Evolutionary conservation across 2,113 vertebrate species (phyloP).

Genomic region (Megaceryle maxima): DNA sequence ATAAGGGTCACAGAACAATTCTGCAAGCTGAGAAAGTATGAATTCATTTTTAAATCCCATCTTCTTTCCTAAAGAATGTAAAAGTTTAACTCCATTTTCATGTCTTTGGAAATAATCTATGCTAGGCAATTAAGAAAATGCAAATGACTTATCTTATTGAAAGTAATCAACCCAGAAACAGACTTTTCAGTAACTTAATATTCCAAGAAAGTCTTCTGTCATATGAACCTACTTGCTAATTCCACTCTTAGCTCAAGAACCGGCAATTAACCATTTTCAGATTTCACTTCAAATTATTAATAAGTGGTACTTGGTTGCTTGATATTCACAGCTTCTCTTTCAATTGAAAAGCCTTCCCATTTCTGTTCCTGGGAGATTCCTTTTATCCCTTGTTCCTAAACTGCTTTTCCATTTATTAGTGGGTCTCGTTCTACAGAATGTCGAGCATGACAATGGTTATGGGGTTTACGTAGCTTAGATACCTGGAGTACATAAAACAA

Average conservation of each 20-base stretch:
- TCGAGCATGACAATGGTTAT: fast-evolving
- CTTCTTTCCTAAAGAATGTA: not conserved
- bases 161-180: conserved; percentile 45
- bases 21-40: not conserved
- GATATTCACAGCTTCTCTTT: not conserved
- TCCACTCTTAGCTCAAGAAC: conserved; percentile 29
- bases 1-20: conserved; percentile 41
- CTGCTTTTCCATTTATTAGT: not conserved
- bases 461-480: not conserved
- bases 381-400: not conserved
- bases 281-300: conserved; percentile 58
- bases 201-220: conserved; percentile 45
- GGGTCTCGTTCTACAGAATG: not conserved
- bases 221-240: conserved; percentile 41
- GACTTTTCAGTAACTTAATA: conserved; percentile 56
- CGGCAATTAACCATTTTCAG: conserved; percentile 62
- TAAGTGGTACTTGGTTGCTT: conserved; percentile 49
- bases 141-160: conserved; percentile 33
- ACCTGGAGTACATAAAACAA: not conserved
- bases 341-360: not conserved
- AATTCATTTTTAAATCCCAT: not conserved
- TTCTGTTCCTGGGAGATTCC: not conserved
- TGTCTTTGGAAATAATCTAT: conserved; percentile 27
- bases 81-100: conserved; percentile 26
- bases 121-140: conserved; percentile 54